These are phyloP conservation scores for Corythornis vintsioides DNA, from an alignment of 2,113 vertebrate species.

Conservation along the genomic window DNA sequence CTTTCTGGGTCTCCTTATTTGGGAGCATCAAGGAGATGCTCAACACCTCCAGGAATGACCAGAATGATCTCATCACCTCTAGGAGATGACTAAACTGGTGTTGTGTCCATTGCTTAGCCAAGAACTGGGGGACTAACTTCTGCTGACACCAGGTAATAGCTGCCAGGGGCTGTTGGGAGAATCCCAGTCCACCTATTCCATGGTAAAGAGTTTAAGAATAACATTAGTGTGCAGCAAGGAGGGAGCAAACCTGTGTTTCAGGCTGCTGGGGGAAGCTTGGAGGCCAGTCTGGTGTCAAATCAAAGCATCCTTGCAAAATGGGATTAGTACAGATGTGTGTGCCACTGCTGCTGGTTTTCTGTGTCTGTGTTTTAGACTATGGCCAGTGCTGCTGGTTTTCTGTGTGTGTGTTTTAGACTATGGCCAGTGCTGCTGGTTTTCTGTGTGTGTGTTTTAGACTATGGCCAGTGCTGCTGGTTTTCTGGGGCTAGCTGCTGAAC, in stretches of 20 bases:
- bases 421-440: background rate
- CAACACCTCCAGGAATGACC: background rate
- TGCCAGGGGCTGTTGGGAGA: background rate
- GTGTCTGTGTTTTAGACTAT: too few species aligned
- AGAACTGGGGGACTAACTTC: background rate
- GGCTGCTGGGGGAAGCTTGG: background rate
- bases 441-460: background rate
- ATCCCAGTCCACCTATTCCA: background rate
- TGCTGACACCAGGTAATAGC: background rate
- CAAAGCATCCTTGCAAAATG: background rate
- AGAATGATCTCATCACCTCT: background rate
- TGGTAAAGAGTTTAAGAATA: background rate
- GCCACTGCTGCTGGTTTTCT: background rate
- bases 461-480: background rate
- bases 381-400: background rate
- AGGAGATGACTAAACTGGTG: background rate
- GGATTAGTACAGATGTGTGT: background rate
- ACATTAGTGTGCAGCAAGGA: background rate
- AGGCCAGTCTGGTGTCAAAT: background rate
- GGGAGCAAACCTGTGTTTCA: background rate
- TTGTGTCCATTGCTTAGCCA: fast-evolving
- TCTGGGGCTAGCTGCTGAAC: background rate
- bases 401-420: too few species aligned
- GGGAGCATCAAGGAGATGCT: background rate
- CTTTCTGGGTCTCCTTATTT: background rate